Base-by-base conservation (phyloP, 2,113 vertebrate genomes). In the Ictalurus punctatus region DNA sequence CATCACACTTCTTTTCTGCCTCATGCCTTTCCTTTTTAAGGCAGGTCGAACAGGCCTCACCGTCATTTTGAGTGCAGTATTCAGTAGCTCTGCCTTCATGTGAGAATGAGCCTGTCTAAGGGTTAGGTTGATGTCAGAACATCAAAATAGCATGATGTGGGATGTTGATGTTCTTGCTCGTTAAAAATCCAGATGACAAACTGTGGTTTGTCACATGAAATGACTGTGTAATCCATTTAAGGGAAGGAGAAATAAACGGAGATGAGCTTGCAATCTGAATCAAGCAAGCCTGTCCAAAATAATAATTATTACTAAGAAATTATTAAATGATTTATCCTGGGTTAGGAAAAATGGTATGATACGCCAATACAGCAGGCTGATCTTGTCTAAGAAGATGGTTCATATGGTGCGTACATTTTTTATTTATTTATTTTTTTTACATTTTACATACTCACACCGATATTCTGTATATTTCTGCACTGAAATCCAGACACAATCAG, bases 11-110 rank as follows among this genome's bases (percentile, higher is more conserved):
- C 86, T 90, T 92, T 90, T 92, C 87, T 69, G 78, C 86, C 84
- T 90, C 90, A 96, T 97, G 95, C 94, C 94, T 97, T 96, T 95
- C 96, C 96, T 96, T 97, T 96, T 97, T 95, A 95, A 97, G 96
- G 92, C 95, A 96, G 92, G 90, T 92, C 90, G 8, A 88, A 44
- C 19, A 34, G 84, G 90, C 88, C 89, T 37, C 44, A 40, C 17
- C 52, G 6, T 85, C 17, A 61, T 40, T 48, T 69, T 44, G 54
- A 73, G 37, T 71, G 59, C 16, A 19, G 17, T 63, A 44, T 83
- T 89, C 30, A 67, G 67, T 63, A 52, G 78, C 87, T 76, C 30
- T 37, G 25, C n/a, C 63, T 80, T 91, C 90, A 92, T 92, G 90
- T 87, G 87, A 89, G 91, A 92, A 92, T 34, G 90, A 85, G 19